Evolutionary conservation across 2,113 vertebrate species (phyloP).

Genomic region (Oncorhynchus nerka): DNA sequence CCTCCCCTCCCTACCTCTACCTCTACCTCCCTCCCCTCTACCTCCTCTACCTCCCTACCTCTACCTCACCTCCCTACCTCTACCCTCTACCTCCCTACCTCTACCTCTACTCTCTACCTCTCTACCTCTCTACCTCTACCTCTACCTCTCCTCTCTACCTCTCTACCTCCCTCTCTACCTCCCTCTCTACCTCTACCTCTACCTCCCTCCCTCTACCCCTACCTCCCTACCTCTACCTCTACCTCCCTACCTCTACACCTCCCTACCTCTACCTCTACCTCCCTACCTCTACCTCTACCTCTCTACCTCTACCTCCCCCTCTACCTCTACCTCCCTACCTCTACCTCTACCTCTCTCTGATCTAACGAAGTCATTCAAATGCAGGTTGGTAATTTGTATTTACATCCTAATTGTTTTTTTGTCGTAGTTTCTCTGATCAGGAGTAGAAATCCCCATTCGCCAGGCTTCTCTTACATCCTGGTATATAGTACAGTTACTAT

Average conservation of each 20-base stretch:
- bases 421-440: slow-evolving; percentile 58
- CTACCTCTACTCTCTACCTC: too few species aligned
- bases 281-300: accelerated
- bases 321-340: accelerated
- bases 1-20: accelerated
- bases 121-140: too few species aligned
- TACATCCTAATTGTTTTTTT: slow-evolving; percentile 53
- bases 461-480: neutral
- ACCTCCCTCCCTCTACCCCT: too few species aligned
- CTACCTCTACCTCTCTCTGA: slow-evolving; percentile 16
- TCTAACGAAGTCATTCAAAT: slow-evolving; percentile 50
- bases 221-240: accelerated
- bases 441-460: slow-evolving; percentile 39
- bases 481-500: neutral
- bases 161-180: accelerated
- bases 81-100: too few species aligned
- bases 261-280: accelerated
- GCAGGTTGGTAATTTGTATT: slow-evolving; percentile 49
- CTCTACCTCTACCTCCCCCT: too few species aligned
- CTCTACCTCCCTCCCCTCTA: accelerated
- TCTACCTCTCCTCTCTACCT: too few species aligned
- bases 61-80: accelerated
- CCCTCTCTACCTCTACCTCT: too few species aligned
- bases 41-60: too few species aligned
- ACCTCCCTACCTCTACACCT: too few species aligned